Percentiles rank a stretch among this genome's conserved stretches.
Evolutionary conservation across 2,888 invertebrate species (phyloP).

Genomic region (Agrilus mali): DNA sequence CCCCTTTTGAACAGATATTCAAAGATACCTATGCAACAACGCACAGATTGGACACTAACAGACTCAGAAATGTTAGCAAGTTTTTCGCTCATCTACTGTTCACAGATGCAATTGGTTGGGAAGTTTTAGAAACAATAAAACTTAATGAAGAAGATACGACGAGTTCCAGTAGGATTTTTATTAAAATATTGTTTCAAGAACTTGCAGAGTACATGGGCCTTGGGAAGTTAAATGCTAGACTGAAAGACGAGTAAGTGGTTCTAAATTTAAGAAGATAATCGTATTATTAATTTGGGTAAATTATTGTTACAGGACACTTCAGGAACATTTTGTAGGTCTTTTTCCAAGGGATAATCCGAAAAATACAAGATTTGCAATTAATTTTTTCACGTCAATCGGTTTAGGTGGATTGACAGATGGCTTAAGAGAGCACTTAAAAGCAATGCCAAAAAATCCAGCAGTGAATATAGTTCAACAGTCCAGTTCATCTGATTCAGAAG

Average conservation of each 20-base stretch:
- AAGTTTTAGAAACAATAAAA: conserved; percentile 76
- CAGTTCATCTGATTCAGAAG: conserved; percentile 16
- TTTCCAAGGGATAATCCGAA: conserved; percentile 94
- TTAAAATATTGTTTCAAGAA: conserved; percentile 95
- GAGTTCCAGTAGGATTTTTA: conserved; percentile 92
- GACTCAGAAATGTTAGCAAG: conserved; percentile 90
- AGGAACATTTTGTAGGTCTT: conserved; percentile 76
- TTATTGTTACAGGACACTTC: conserved; percentile 57
- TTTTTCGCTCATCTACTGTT: conserved; percentile 93
- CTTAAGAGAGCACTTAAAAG: conserved; percentile 75
- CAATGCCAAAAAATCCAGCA: conserved; percentile 49
- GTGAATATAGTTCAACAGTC: conserved; percentile 24
- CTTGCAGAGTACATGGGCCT: conserved; percentile 94
- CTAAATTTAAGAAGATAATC: conserved; percentile 4
- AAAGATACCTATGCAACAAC: conserved; percentile 89
- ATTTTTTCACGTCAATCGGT: conserved; percentile 95
- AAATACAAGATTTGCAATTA: conserved; percentile 94
- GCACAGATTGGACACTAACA: conserved; percentile 90
- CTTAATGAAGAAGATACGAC: conserved; percentile 96
- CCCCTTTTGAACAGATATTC: conserved; percentile 90
- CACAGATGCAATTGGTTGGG: conserved; percentile 96
- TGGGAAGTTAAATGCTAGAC: conserved; percentile 75
- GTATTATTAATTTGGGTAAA: not conserved
- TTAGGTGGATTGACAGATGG: conserved; percentile 94
- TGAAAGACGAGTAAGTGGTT: conserved; percentile 74